Evolutionary conservation across 2,113 vertebrate genomes (phyloP).

Genomic region (Bambusicola thoracicus): DNA sequence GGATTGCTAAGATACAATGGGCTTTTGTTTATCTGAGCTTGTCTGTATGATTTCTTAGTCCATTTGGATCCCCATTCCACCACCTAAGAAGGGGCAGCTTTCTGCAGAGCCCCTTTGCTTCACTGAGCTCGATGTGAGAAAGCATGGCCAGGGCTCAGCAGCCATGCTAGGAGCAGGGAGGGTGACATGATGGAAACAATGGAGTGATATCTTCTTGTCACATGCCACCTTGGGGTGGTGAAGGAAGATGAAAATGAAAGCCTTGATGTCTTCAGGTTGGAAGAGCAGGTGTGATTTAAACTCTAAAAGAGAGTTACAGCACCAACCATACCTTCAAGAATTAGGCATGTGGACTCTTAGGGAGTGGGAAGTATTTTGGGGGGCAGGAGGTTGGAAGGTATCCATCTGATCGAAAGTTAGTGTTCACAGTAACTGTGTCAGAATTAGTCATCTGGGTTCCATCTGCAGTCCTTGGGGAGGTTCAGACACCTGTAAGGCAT

Average conservation of each 20-base stretch:
- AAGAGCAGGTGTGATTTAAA: not conserved
- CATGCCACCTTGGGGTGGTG: not conserved
- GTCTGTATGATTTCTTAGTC: not conserved
- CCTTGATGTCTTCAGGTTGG: not conserved
- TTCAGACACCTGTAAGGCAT: not conserved
- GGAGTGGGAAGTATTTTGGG: accelerated
- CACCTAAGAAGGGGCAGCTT: not conserved
- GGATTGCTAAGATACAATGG: not conserved
- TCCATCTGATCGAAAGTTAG: not conserved
- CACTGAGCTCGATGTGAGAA: not conserved
- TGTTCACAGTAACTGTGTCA: not conserved
- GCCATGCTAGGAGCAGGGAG: not conserved
- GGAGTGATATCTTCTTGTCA: not conserved
- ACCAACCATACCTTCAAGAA: not conserved
- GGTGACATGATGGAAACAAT: not conserved
- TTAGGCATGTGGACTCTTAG: not conserved
- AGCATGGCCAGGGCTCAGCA: not conserved
- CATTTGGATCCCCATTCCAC: not conserved
- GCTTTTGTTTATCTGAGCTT: not conserved
- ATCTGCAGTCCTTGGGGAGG: not conserved
- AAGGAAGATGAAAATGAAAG: not conserved
- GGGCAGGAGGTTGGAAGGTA: not conserved
- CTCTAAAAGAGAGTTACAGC: not conserved
- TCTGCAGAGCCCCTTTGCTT: not conserved
- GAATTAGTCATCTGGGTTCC: not conserved